These are phyloP conservation scores for Brachionus asplanchnoidis DNA, from an alignment of 1,140 invertebrate genomes.

Conservation along the genomic window DNA sequence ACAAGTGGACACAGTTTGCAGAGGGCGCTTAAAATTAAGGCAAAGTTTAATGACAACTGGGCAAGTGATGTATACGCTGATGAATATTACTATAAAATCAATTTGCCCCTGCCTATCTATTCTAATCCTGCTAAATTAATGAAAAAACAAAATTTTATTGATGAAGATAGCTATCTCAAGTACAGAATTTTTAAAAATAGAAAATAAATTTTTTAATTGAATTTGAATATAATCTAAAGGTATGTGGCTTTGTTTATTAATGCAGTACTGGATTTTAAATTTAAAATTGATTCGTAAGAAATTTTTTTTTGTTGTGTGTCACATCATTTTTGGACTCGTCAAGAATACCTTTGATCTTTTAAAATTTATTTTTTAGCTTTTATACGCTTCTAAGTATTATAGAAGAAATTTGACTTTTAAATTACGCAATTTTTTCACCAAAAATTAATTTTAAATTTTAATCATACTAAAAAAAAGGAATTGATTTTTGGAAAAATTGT, in stretches of 20 bases:
- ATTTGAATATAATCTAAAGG: slow-evolving; percentile 53
- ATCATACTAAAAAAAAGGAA: background rate
- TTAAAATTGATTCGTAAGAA: slow-evolving; percentile 69
- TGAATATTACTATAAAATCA: slow-evolving; percentile 91
- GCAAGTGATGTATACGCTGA: slow-evolving; percentile 62
- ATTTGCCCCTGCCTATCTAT: slow-evolving; percentile 83
- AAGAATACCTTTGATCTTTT: background rate
- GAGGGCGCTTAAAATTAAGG: slow-evolving; percentile 70
- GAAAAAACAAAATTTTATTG: slow-evolving; percentile 12
- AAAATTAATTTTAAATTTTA: background rate
- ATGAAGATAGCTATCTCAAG: background rate
- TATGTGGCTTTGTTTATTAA: slow-evolving; percentile 79
- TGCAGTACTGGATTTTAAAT: slow-evolving; percentile 81
- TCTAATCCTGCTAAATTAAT: slow-evolving; percentile 94
- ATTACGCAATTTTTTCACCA: background rate
- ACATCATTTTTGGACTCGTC: slow-evolving; percentile 24
- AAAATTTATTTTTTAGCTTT: background rate
- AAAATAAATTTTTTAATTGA: background rate
- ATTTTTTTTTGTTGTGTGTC: background rate
- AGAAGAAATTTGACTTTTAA: background rate
- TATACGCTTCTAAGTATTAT: too few species aligned
- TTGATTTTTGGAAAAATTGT: too few species aligned
- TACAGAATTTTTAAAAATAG: background rate
- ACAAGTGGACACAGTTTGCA: slow-evolving; percentile 73
- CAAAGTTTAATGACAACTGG: slow-evolving; percentile 83